These are phyloP conservation scores for Mugil cephalus DNA, from an alignment of 2,113 vertebrate genomes.

Conservation along the genomic window DNA sequence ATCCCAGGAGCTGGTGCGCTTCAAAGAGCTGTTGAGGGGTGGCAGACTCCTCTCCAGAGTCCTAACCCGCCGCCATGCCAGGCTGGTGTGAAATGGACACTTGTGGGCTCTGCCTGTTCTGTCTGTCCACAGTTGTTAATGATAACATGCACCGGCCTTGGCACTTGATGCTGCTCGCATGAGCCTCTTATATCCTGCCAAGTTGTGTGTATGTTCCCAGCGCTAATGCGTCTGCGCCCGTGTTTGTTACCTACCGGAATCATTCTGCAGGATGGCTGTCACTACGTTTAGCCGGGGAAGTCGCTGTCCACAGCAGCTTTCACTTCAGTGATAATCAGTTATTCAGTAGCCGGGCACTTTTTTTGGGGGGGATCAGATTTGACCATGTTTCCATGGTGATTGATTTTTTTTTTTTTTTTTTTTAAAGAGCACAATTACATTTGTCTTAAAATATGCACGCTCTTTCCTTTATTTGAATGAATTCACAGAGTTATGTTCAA, in stretches of 20 bases:
- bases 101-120: conserved; percentile 69
- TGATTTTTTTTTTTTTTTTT: background rate
- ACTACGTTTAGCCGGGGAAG: background rate
- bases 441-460: background rate
- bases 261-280: conserved; percentile 14
- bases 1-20: conserved; percentile 51
- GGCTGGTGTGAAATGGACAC: conserved; percentile 74
- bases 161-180: conserved; percentile 66
- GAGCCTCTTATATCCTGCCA: conserved; percentile 67
- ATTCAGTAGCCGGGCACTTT: background rate
- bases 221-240: conserved; percentile 48
- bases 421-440: background rate
- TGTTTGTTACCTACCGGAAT: conserved; percentile 37
- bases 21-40: conserved; percentile 55
- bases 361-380: conserved; percentile 1
- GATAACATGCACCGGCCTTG: conserved; percentile 67
- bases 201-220: conserved; percentile 49
- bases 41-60: conserved; percentile 59
- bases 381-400: background rate
- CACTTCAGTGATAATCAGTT: conserved; percentile 1
- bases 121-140: conserved; percentile 80
- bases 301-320: background rate
- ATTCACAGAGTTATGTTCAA: background rate
- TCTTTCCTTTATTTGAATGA: conserved; percentile 16
- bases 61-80: conserved; percentile 67